A percentile compares a stretch with the other conserved stretches of the same genome.
phyloP scores from a whole-genome alignment of 2,888 invertebrate genomes.

The Tipula unca region DNA sequence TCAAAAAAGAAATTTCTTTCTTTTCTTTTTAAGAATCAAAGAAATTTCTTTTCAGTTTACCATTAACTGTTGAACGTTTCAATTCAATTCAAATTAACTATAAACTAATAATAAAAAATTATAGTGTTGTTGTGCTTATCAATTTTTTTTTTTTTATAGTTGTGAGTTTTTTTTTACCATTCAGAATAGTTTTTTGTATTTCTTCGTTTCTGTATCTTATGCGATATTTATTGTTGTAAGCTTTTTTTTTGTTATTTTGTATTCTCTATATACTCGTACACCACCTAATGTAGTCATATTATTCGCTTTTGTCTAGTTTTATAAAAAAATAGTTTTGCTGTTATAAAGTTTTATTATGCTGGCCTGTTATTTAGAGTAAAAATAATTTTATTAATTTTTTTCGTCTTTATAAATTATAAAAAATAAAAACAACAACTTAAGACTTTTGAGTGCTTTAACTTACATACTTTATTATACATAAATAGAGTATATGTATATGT shows the following conservation, averaged over 20 bases:
- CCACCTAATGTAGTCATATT: too few relatives aligned
- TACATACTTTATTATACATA: neutral
- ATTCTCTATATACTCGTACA: neutral
- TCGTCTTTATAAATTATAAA: neutral
- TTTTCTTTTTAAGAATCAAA: neutral
- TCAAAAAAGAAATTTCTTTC: neutral
- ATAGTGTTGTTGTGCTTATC: neutral
- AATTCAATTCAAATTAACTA: neutral
- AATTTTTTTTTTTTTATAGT: neutral
- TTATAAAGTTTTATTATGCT: neutral
- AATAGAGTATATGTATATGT: too few relatives aligned
- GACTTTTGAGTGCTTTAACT: neutral
- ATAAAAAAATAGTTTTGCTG: neutral
- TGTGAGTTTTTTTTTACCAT: neutral
- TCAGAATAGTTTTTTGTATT: neutral
- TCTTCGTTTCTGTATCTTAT: neutral
- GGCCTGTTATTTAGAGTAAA: neutral
- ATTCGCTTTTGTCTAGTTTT: neutral
- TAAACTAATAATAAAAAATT: neutral
- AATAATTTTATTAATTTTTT: conserved; percentile 20
- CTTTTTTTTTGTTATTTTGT: neutral
- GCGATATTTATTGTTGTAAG: neutral
- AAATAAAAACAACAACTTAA: neutral
- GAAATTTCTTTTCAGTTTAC: neutral
- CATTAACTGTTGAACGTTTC: neutral